Base-by-base conservation (phyloP, 2,888 invertebrate species). In the Papilio demoleus region DNA sequence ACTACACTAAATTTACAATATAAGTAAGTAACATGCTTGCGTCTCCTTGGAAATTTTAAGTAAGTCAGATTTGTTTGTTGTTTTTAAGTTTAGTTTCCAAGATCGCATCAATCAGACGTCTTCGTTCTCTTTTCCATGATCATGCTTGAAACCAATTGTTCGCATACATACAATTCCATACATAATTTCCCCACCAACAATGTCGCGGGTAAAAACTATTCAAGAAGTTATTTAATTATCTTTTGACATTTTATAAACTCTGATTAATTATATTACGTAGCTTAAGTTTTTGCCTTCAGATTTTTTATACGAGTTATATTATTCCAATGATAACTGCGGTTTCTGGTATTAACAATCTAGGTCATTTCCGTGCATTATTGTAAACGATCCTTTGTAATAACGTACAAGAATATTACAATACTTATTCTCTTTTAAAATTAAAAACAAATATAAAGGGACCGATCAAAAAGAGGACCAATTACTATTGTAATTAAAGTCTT, bases 241-340 rank as follows among this genome's bases (percentile, higher is more conserved):
- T 22, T 47, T 42, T 17, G 3, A 0, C n/a, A n/a, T 22, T 6
- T n/a, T 27, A 19, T 27, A 27, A n/a, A 3, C 14, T 2, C 47
- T 22, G 19, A 22, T 47, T 47, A 47, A 47, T 22, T 47, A 47
- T 47, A 22, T 9, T 19, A 53, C 27, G 53, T n/a, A n/a, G 53
- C 24, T 27, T 53, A 27, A 27, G 27, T 22, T 14, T 22, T 27
- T 27, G 14, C 53, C 53, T 53, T 53, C 53, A 53, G 14, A 53
- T 53, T 53, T 53, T 24, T 53, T 27, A 53, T 53, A 53, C n/a
- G 1, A 53, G 53, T 27, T 1, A 27, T n/a, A 53, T 27, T 53
- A n/a, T 45, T 19, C 19, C 53, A 53, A 53, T 53, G 53, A 53
- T 27, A 53, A 53, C 24, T 53, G 53, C 14, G 53, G 53, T 24